A percentile compares a stretch with the other conserved stretches of the same genome.
phyloP scores from a whole-genome alignment of 1,140 invertebrate genomes.

The Uloborus diversus region DNA sequence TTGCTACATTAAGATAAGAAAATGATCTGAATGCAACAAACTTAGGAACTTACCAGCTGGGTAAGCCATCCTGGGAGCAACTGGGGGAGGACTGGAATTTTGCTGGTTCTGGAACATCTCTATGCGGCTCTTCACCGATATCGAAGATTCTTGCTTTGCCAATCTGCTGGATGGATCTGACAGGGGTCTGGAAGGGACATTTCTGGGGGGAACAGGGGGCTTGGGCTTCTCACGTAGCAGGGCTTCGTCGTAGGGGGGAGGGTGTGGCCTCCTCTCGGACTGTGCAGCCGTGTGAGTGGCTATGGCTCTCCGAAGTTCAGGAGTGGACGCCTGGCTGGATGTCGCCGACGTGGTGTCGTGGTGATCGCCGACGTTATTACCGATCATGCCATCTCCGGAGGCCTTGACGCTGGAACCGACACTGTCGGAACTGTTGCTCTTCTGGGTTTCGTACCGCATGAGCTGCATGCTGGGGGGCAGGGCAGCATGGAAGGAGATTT shows the following conservation, averaged over 20 bases:
- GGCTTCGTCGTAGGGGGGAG: slow-evolving; percentile 44
- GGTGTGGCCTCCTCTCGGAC: not conserved
- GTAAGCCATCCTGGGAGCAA: slow-evolving; percentile 19
- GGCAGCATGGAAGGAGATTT: slow-evolving; percentile 92
- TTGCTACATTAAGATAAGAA: too few relatives aligned
- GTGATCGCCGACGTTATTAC: not conserved
- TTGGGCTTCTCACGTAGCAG: slow-evolving; percentile 23
- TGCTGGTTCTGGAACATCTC: slow-evolving; percentile 56
- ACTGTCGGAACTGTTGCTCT: slow-evolving; percentile 45
- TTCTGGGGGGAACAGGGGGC: slow-evolving; percentile 50
- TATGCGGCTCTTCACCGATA: slow-evolving; percentile 54
- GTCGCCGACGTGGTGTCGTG: slow-evolving; percentile 32
- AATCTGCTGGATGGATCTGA: slow-evolving; percentile 21
- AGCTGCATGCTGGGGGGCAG: slow-evolving; percentile 88
- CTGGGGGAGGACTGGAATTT: not conserved
- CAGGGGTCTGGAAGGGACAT: slow-evolving; percentile 19
- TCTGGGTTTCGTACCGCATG: slow-evolving; percentile 73
- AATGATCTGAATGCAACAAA: too few relatives aligned
- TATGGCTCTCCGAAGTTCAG: slow-evolving; percentile 21
- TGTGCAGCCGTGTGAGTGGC: slow-evolving; percentile 3
- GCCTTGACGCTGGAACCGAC: slow-evolving; percentile 21
- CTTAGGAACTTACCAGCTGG: slow-evolving; percentile 12
- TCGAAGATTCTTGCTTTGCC: slow-evolving; percentile 5
- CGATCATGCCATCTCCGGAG: not conserved
- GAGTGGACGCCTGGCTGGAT: slow-evolving; percentile 45